These are phyloP conservation scores for Brienomyrus brachyistius DNA, from an alignment of 2,113 vertebrate species.

Conservation along the genomic window DNA sequence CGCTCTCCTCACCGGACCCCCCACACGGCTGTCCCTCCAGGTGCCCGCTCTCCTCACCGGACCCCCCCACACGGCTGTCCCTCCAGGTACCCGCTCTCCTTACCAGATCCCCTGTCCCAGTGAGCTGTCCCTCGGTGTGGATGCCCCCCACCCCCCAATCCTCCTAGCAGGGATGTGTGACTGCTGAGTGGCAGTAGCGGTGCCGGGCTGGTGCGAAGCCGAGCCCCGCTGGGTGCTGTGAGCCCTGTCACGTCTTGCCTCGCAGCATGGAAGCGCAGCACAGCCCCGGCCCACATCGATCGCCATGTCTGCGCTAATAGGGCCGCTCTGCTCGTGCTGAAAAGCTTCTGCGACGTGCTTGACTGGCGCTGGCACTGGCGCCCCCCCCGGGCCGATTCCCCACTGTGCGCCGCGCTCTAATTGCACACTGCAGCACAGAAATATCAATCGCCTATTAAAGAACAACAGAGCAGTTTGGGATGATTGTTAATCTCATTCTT, in stretches of 20 bases:
- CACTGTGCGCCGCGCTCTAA: neutral
- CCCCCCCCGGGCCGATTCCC: neutral
- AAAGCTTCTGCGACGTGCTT: neutral
- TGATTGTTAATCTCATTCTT: slow-evolving; percentile 14
- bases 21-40: neutral
- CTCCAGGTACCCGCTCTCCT: neutral
- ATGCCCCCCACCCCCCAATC: neutral
- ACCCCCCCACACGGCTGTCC: neutral
- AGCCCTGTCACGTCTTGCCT: neutral
- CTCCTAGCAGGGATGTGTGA: too few relatives aligned
- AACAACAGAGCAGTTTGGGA: slow-evolving; percentile 1
- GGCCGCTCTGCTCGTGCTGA: neutral
- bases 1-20: neutral
- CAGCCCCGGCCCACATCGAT: neutral
- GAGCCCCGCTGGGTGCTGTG: neutral
- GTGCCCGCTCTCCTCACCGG: too few relatives aligned
- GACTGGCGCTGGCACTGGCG: neutral
- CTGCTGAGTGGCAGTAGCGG: neutral
- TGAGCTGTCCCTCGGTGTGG: neutral
- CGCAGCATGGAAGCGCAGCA: neutral
- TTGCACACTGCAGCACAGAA: slow-evolving; percentile 6
- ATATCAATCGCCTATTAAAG: slow-evolving; percentile 17
- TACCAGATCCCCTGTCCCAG: neutral
- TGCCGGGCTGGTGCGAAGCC: neutral
- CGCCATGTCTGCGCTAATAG: neutral